phyloP scores from a whole-genome alignment of 1,140 invertebrate genomes.

The Magallana ariakensis region DNA sequence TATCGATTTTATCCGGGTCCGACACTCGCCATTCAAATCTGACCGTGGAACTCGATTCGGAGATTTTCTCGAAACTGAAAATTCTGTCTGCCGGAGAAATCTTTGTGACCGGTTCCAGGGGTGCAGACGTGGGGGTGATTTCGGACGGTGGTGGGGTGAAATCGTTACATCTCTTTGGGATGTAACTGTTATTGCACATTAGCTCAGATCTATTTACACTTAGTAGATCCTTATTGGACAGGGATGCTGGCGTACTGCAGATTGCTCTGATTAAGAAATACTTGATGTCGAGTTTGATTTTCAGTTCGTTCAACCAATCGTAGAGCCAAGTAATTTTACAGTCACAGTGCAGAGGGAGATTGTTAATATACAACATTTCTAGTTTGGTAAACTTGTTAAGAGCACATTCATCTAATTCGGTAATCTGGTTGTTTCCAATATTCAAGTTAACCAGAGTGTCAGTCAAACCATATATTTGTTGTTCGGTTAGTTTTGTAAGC shows the following conservation, averaged over 20 bases:
- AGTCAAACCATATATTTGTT: constrained; percentile 42
- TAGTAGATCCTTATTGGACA: constrained; percentile 35
- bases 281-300: constrained; percentile 39
- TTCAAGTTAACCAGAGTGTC: constrained; percentile 49
- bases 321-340: constrained; percentile 47
- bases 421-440: constrained; percentile 50
- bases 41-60: constrained; percentile 43
- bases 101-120: neutral
- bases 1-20: constrained; percentile 16
- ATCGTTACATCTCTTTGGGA: constrained; percentile 23
- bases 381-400: constrained; percentile 47
- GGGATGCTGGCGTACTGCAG: constrained; percentile 37
- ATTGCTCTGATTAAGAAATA: constrained; percentile 44
- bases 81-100: neutral
- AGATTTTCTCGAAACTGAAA: constrained; percentile 47
- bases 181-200: constrained; percentile 36
- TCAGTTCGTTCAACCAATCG: constrained; percentile 47
- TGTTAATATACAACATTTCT: constrained; percentile 50
- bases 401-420: constrained; percentile 43
- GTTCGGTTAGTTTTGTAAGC: constrained; percentile 41
- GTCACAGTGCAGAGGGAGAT: constrained; percentile 50
- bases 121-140: constrained; percentile 34
- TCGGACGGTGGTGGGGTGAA: constrained; percentile 32
- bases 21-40: constrained; percentile 49
- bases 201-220: constrained; percentile 34